Base-by-base conservation (phyloP, 1,140 invertebrate species). In the Lanistes nyassanus region DNA sequence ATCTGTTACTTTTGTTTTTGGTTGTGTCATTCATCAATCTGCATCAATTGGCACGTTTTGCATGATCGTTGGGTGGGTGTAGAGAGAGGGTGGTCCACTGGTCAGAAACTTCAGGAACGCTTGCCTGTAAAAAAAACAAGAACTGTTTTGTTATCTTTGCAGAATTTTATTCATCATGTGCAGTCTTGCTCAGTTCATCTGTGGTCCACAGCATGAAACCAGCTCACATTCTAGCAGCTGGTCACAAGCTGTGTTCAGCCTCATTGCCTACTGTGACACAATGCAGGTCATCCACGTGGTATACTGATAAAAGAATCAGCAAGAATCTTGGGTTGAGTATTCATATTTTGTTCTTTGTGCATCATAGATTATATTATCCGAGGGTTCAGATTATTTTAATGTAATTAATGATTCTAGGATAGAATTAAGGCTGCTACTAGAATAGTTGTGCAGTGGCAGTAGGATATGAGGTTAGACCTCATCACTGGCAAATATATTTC, bases 221-320 rank as follows among this genome's bases (percentile, higher is more conserved):
- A 11, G 13, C n/a, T n/a, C 1, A 60, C 23, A 31, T 23, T 11
- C 9, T 23, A n/a, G 29, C 42, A 47, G 42, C 42, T 60, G 3
- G 13, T 26, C 56, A 26, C 23, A 3, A 23, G 23, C 56, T 60
- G 56, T 26, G 56, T 31, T 26, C n/a, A 60, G 31, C 42, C 4
- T 67, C 29, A 13, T 7, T 23, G 39, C 36, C 16, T 36, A 19
- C 42, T 39, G 37, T 42, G 23, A 3, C 37, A 36, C 39, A 37
- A n/a, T 39, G 65, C 42, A 21, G 36, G 13, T 7, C n/a, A 9
- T 2, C 34, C 42, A 47, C 9, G 4, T 67, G 65, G 65, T 67
- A 67, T 39, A 67, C 37, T 39, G 65, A 67, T 39, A 67, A 42
- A 42, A 37, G 65, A 42, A 67, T 67, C 37, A 67, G 65, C 26